Percentiles rank a stretch among this genome's conserved stretches.
These are phyloP conservation scores for Clarias macrocephalus DNA, from an alignment of 2,113 vertebrate species.

Conservation along the genomic window DNA sequence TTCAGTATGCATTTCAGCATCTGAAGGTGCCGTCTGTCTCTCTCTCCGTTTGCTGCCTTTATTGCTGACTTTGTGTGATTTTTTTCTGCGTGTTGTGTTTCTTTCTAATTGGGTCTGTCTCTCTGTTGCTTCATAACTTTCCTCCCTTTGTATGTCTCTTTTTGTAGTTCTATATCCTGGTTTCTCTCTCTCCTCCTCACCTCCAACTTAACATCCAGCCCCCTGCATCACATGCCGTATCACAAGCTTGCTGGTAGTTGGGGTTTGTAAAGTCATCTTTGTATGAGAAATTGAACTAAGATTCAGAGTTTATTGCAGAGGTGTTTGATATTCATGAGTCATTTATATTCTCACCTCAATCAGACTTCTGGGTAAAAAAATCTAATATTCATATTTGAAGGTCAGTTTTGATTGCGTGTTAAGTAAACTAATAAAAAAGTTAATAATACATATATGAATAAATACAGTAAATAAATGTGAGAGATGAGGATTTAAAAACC, in stretches of 20 bases:
- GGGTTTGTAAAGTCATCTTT: not conserved
- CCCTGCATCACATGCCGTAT: not conserved
- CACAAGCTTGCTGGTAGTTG: not conserved
- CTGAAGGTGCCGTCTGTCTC: not conserved
- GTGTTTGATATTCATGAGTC: slow-evolving; percentile 24
- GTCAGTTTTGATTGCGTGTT: not conserved
- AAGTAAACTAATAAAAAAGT: slow-evolving; percentile 8
- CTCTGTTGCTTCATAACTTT: not conserved
- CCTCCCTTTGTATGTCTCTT: not conserved
- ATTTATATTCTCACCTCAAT: slow-evolving; percentile 43
- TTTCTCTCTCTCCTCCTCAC: not conserved
- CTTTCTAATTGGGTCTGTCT: not conserved
- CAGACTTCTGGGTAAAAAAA: not conserved
- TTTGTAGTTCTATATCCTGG: not conserved
- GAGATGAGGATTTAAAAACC: not conserved
- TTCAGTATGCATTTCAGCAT: too few relatives aligned
- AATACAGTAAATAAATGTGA: not conserved
- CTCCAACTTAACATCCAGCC: not conserved
- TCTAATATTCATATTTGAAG: slow-evolving; percentile 1
- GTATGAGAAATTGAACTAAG: not conserved
- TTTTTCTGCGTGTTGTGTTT: too few relatives aligned
- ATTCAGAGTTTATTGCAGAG: not conserved
- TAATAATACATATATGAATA: not conserved
- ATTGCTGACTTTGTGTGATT: too few relatives aligned
- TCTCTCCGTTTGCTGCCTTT: too few relatives aligned